A percentile compares a stretch with the other conserved stretches of the same genome.
Conservation (phyloP, 2,113 vertebrate genomes). For the Nipponia nippon region DNA sequence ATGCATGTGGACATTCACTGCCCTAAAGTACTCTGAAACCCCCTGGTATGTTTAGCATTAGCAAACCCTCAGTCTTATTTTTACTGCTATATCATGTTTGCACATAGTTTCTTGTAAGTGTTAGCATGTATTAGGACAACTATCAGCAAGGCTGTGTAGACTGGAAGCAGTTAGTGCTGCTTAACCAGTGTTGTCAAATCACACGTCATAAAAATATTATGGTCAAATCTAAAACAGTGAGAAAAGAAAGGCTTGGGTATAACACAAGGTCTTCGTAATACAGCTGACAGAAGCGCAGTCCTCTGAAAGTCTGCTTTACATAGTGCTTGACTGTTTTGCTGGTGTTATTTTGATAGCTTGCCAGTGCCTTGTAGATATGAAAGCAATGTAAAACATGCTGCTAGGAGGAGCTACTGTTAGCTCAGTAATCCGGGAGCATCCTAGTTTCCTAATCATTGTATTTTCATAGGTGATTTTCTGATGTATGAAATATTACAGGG, state of each 20-base stretch:
- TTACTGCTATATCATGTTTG: slow-evolving; percentile 17
- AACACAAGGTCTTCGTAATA: background rate
- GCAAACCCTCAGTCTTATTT: slow-evolving; percentile 47
- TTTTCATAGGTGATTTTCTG: background rate
- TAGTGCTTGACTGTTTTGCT: background rate
- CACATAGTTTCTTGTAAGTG: slow-evolving; percentile 16
- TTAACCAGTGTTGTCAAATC: background rate
- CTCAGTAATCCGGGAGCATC: background rate
- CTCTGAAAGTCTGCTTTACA: background rate
- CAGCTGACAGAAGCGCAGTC: background rate
- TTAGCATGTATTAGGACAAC: background rate
- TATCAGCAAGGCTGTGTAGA: background rate
- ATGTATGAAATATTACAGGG: background rate
- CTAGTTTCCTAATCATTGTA: background rate
- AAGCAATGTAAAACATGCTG: background rate
- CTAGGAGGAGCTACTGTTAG: background rate
- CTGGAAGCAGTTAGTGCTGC: slow-evolving; percentile 13
- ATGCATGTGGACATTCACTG: slow-evolving; percentile 4
- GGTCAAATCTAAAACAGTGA: slow-evolving; percentile 22
- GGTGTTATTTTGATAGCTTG: background rate
- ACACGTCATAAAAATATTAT: background rate
- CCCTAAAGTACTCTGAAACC: slow-evolving; percentile 3
- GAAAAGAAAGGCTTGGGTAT: background rate
- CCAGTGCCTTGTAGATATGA: slow-evolving; percentile 1
- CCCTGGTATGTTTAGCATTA: slow-evolving; percentile 52